Conservation (phyloP, 2,113 vertebrate genomes). For the Psettodes erumei region DNA sequence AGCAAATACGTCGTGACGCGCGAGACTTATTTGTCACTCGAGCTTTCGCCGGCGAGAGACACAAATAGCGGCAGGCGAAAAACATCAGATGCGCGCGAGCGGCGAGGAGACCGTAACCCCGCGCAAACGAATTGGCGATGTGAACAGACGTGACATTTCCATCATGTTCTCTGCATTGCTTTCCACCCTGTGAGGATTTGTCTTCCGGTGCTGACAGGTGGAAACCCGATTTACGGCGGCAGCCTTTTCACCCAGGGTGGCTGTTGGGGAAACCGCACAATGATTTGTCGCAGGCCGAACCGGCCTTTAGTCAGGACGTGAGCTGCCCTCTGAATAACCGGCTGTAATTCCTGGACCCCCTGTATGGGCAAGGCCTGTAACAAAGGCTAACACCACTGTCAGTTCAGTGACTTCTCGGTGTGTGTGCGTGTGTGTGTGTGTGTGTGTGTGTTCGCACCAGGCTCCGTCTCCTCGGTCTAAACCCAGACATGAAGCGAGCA, state of each 20-base stretch:
- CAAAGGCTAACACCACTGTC: not conserved
- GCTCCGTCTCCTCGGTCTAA: slow-evolving; percentile 78
- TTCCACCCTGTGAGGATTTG: not conserved
- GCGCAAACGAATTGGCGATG: not conserved
- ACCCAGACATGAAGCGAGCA: slow-evolving; percentile 65
- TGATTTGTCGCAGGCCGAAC: not conserved
- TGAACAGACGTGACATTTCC: not conserved
- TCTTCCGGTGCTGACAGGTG: too few relatives aligned
- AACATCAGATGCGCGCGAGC: not conserved
- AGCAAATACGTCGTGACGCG: not conserved
- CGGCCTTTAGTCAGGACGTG: not conserved
- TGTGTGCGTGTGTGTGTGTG: slow-evolving; percentile 20
- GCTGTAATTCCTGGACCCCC: not conserved
- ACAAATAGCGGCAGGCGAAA: not conserved
- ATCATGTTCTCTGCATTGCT: not conserved
- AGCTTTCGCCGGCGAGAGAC: not conserved
- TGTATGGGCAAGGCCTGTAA: not conserved
- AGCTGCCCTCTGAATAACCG: not conserved
- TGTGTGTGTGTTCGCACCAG: slow-evolving; percentile 46
- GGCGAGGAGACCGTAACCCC: not conserved
- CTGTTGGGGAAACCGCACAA: too few relatives aligned
- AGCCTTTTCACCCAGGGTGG: not conserved
- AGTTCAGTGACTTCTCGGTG: too few relatives aligned
- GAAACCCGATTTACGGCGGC: not conserved
- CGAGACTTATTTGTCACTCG: not conserved